phyloP scores from a whole-genome alignment of 2,797 vertebrate species.

The Anniella stebbinsi region DNA sequence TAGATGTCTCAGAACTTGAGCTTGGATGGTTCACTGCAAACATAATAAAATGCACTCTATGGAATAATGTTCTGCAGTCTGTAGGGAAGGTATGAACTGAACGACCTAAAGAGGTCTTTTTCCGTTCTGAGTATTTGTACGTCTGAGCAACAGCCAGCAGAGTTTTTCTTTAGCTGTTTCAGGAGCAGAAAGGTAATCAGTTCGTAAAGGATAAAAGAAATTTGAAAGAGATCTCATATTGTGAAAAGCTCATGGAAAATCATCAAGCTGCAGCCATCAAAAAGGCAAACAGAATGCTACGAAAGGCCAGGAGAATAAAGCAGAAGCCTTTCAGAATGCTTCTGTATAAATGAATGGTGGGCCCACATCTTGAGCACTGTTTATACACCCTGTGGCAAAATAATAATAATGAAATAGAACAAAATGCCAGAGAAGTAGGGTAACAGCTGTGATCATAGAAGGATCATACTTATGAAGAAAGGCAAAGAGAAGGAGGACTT shows the following conservation, averaged over 20 bases:
- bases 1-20: background rate
- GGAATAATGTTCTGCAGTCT: conserved; percentile 7
- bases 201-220: conserved; percentile 40
- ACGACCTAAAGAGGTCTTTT: conserved; percentile 9
- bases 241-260: conserved; percentile 33
- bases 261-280: conserved; percentile 24
- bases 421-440: conserved; percentile 3
- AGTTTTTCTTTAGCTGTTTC: conserved; percentile 37
- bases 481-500: background rate
- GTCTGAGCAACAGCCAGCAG: conserved; percentile 20
- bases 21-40: background rate
- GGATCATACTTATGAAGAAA: background rate
- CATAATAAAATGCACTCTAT: conserved; percentile 4
- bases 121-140: conserved; percentile 7
- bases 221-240: conserved; percentile 34
- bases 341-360: conserved; percentile 16
- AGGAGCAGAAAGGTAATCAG: conserved; percentile 39
- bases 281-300: conserved; percentile 33
- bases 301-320: conserved; percentile 37
- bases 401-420: background rate
- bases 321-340: conserved; percentile 20
- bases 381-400: conserved; percentile 6
- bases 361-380: background rate
- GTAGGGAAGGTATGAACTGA: conserved; percentile 8
- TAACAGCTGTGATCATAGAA: conserved; percentile 9